Percentiles rank a stretch among this genome's conserved stretches.
These are phyloP conservation scores for Tholera decimalis DNA, from an alignment of 2,888 invertebrate species.

Conservation along the genomic window DNA sequence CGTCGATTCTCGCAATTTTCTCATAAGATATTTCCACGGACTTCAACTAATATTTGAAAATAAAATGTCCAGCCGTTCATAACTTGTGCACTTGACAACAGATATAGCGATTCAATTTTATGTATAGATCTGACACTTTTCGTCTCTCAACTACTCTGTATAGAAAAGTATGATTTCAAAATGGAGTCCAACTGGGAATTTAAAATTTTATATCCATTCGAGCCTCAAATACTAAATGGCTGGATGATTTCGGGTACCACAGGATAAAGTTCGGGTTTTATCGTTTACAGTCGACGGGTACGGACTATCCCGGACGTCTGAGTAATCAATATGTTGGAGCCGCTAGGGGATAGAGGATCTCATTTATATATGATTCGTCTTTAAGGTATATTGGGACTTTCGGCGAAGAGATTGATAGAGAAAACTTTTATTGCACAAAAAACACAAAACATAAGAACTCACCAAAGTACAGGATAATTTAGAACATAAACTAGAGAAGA, in stretches of 20 bases:
- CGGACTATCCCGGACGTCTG: slow-evolving; percentile 29
- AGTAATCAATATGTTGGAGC: slow-evolving; percentile 46
- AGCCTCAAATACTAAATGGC: slow-evolving; percentile 49
- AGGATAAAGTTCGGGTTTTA: slow-evolving; percentile 41
- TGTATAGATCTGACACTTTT: neutral
- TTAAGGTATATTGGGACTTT: slow-evolving; percentile 6
- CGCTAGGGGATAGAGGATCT: slow-evolving; percentile 35
- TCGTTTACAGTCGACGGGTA: slow-evolving; percentile 31
- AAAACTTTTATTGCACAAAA: neutral
- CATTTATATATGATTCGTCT: slow-evolving; percentile 23
- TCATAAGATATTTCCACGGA: no score
- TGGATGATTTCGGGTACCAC: slow-evolving; percentile 31
- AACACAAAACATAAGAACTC: neutral
- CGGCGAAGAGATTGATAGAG: neutral
- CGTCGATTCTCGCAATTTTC: no score
- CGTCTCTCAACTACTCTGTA: neutral
- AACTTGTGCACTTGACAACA: no score
- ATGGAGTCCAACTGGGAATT: slow-evolving; percentile 16
- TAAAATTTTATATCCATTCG: slow-evolving; percentile 33
- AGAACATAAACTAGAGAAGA: no score
- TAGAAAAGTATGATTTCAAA: neutral
- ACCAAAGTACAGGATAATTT: no score
- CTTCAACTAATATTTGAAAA: no score
- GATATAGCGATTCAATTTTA: no score
- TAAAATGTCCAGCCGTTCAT: no score